Evolutionary conservation across 2,888 invertebrate genomes (phyloP), one percentile per base, ranked within the genome.

Genomic region (Clivina fossor): DNA sequence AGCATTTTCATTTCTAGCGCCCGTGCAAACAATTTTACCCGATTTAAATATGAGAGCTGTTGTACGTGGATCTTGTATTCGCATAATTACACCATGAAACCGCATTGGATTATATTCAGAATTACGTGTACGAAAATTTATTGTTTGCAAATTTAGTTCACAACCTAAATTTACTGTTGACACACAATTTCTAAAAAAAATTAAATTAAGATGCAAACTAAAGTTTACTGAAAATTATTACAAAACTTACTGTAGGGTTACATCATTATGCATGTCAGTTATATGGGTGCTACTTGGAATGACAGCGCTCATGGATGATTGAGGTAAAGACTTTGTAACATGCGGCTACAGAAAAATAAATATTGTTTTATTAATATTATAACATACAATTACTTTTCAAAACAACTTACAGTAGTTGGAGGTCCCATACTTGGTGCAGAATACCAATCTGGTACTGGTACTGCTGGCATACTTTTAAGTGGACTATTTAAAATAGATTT

Each of bases 31-130:
- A 48, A 91, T 79, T 77, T 90, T 91, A 0, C 90, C 90, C 4
- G 90, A 88, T 63, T 83, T 83, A 69, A 91, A 91, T 62, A 87
- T 86, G 16, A 87, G 71, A 3, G 86, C 86, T 11, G 86, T 87
- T 4, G 85, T 84, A 63, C 87, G 78, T 0, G 91, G 91, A 60
- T 86, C 87, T 47, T 88, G 75, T 69, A 91, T 85, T 67, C 88
- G 81, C 90, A 91, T 90, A 0, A 91, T 83, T 11, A 91, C 83
- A 8, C 90, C 91, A 66, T 88, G 86, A 68, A 91, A 91, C 62
- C 90, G 77, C 4, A 85, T 81, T 5, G 91, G 91, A 67, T 88
- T 89, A 65, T 90, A 91, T 71, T 91, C 91, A 0, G 90, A 88
- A 71, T 87, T 90, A 60, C 91, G 78, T 2, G 90, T 90, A 47